Evolutionary conservation across 2,797 vertebrate species (phyloP), one percentile per base, ranked within the genome.

Genomic region (Mallotus villosus): DNA sequence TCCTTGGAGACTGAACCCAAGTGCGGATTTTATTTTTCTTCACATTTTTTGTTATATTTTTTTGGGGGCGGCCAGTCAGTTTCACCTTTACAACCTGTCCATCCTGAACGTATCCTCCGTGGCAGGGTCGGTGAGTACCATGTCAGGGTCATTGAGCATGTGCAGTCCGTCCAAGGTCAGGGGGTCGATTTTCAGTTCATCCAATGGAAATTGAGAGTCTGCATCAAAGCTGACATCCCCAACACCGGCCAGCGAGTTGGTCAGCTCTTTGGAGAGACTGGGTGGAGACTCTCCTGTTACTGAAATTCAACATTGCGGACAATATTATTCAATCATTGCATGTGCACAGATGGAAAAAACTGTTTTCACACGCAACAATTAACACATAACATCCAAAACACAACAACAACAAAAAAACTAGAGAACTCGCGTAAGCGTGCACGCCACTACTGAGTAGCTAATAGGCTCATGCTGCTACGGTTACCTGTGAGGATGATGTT

Each of bases 21-120:
- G 74, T 77, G 80, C 57, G 74, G 69, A 19, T 77, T 74, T 51
- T 49, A 11, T 25, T 2, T 51, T 27, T 25, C 6, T 72, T 14
- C 41, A 46, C 2, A 46, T 71, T 62, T 64, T 16, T 59, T 22
- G 64, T 46, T 59, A 7, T 25, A 1, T 64, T 64, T 16, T 59
- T 22, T 71, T 64, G 64, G 12, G 51, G 22, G 12, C 55, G 22
- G 67, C 67, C 77, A 22, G 73, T 66, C 78, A 17, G 68, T 70
- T 21, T 68, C 2, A 1, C 25, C 69, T 46, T 92, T 92, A 99
- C 95, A 99, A 95, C 82, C 98, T 93, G 89, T 99, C 98, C 98
- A 99, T 99, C 83, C 98, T 93, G 91, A 99, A 99, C 34, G 98
- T 98, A 93, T 99, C 98, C 92, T 99, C 98, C 0, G 98, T 99